Percentiles rank a stretch among this genome's conserved stretches.
Conservation (phyloP, 2,113 vertebrate species). For the Sialia sialis region DNA sequence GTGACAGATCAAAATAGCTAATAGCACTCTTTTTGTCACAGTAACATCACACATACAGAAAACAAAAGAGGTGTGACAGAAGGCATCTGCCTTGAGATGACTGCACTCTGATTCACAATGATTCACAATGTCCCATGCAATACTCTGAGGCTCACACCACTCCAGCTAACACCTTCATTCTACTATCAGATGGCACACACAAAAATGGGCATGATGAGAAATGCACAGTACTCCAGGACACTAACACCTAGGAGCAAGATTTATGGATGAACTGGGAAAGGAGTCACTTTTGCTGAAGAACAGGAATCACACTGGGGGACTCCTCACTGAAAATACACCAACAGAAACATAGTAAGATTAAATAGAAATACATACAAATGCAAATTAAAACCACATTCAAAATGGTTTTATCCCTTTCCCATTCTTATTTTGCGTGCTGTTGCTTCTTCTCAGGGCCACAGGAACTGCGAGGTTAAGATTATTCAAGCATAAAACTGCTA, state of each 20-base stretch:
- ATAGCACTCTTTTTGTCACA: not conserved
- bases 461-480: not conserved
- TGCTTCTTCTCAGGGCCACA: not conserved
- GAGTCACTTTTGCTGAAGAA: not conserved
- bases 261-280: not conserved
- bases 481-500: not conserved
- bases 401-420: not conserved
- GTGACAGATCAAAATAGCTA: not conserved
- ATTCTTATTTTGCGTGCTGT: not conserved
- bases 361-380: not conserved
- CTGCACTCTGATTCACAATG: not conserved
- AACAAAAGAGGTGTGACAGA: not conserved
- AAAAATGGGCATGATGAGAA: not conserved
- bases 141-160: not conserved
- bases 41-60: not conserved
- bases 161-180: not conserved
- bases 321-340: not conserved
- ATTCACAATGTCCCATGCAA: not conserved
- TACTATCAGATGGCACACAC: not conserved
- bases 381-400: not conserved
- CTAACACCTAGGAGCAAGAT: not conserved
- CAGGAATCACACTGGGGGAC: not conserved
- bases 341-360: conserved; percentile 3
- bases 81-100: not conserved
- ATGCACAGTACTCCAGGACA: not conserved